A percentile compares a stretch with the other conserved stretches of the same genome.
phyloP scores from a whole-genome alignment of 2,797 vertebrate genomes.

The Clamator glandarius region DNA sequence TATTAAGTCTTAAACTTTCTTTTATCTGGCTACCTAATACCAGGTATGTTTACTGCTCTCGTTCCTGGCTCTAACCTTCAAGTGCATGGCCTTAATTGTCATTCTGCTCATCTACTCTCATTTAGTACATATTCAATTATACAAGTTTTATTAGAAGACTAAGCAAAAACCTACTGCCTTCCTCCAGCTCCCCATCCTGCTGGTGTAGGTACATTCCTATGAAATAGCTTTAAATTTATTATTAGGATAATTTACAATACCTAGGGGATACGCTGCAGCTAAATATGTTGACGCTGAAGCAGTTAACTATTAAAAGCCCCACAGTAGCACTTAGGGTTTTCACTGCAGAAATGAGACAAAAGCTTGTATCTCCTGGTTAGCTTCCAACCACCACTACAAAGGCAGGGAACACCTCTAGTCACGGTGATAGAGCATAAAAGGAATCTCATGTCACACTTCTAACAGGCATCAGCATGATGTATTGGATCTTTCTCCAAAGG shows the following conservation, averaged over 20 bases:
- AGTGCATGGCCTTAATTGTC: not conserved
- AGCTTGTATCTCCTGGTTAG: not conserved
- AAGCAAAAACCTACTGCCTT: not conserved
- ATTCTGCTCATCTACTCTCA: not conserved
- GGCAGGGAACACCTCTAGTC: conserved; percentile 7
- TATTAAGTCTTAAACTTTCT: conserved; percentile 59
- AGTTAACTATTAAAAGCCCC: conserved; percentile 13
- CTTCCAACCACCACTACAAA: not conserved
- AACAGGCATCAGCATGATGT: conserved; percentile 2
- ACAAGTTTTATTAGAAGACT: conserved; percentile 17
- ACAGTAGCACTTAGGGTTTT: not conserved
- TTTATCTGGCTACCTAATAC: conserved; percentile 32
- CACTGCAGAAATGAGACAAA: not conserved
- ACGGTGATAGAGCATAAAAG: not conserved
- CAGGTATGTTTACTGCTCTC: conserved; percentile 39
- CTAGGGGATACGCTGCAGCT: conserved; percentile 10
- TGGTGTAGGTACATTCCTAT: not conserved
- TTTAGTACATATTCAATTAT: conserved; percentile 37
- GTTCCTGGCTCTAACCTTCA: not conserved
- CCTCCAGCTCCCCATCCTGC: not conserved
- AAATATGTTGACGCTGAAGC: not conserved
- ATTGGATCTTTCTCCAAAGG: not conserved
- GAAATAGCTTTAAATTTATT: conserved; percentile 15
- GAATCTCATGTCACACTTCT: not conserved
- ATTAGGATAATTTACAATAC: conserved; percentile 14